Evolutionary conservation across 2,797 vertebrate genomes (phyloP).

Genomic region (Cygnus olor): DNA sequence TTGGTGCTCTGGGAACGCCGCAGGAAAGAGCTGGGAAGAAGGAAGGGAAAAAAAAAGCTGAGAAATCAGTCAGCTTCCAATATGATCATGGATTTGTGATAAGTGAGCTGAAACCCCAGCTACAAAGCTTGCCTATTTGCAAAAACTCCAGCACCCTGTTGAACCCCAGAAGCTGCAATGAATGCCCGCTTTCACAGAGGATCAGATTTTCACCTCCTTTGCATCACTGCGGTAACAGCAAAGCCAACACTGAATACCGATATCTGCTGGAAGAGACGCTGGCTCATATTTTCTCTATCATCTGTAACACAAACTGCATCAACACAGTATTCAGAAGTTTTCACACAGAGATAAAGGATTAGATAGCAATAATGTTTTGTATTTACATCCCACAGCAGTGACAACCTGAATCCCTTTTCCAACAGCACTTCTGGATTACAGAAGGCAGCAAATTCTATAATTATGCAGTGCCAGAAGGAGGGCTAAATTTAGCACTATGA

Average conservation of each 20-base stretch:
- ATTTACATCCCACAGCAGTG: background rate
- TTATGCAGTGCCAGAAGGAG: background rate
- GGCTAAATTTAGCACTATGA: background rate
- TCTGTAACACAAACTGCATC: background rate
- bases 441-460: slow-evolving; percentile 5
- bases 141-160: background rate
- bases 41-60: fast-evolving
- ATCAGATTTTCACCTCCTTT: background rate
- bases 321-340: background rate
- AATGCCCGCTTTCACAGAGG: background rate
- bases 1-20: slow-evolving; percentile 89
- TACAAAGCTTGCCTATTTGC: background rate
- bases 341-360: background rate
- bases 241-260: background rate
- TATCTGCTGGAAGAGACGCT: background rate
- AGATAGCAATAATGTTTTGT: background rate
- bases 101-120: background rate
- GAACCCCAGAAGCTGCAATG: background rate
- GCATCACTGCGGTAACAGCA: background rate
- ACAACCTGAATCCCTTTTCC: background rate
- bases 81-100: background rate
- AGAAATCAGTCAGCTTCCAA: background rate
- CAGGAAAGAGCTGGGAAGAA: slow-evolving; percentile 89
- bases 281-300: fast-evolving
- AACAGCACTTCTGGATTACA: background rate